Evolutionary conservation across 2,113 vertebrate species (phyloP).

Genomic region (Pangasianodon hypophthalmus): DNA sequence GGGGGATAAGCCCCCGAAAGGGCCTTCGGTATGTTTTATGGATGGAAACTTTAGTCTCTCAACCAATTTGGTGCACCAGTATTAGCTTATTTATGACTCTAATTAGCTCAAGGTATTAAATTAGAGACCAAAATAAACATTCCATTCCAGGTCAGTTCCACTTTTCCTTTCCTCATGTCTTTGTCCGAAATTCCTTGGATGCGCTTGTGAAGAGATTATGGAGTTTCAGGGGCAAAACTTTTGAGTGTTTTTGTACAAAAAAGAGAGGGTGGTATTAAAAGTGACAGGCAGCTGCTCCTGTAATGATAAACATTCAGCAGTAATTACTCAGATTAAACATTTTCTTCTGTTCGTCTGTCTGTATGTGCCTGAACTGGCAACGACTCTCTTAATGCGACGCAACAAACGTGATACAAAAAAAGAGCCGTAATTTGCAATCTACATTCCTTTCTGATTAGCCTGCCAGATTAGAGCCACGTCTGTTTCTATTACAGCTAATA

Average conservation of each 20-base stretch:
- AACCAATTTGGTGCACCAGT: background rate
- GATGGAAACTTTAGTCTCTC: background rate
- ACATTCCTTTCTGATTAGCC: constrained; percentile 36
- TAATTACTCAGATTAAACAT: constrained; percentile 17
- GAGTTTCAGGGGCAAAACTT: background rate
- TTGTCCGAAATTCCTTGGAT: constrained; percentile 15
- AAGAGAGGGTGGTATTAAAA: background rate
- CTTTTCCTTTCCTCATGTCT: constrained; percentile 1
- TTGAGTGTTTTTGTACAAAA: background rate
- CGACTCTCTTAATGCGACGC: background rate
- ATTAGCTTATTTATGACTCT: constrained; percentile 1
- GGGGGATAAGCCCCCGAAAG: background rate
- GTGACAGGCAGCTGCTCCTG: constrained; percentile 27
- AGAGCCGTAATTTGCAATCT: constrained; percentile 16
- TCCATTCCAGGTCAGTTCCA: background rate
- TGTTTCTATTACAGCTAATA: constrained; percentile 28
- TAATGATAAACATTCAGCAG: constrained; percentile 17
- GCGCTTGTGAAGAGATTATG: background rate
- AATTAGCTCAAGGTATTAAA: constrained; percentile 21
- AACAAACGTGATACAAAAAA: background rate
- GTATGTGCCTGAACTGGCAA: background rate
- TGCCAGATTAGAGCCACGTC: constrained; percentile 15
- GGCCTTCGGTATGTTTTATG: constrained; percentile 7
- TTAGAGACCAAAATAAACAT: constrained; percentile 19
- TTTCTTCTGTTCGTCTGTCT: background rate